Base-by-base conservation (phyloP, 2,888 invertebrate genomes). In the Chymomyza fuscimana region DNA sequence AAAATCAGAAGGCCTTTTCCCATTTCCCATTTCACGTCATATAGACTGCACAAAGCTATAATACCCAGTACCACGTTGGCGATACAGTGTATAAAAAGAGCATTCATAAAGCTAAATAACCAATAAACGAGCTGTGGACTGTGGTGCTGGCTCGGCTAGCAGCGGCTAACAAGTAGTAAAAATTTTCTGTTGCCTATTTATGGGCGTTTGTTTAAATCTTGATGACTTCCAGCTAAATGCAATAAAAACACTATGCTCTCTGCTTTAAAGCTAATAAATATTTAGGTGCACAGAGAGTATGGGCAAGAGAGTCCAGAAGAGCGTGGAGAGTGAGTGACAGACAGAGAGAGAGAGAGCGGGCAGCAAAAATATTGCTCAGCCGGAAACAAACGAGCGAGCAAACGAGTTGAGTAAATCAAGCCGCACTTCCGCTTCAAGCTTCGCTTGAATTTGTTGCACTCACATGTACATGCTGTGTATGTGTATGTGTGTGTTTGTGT, bases 351-450 rank as follows among this genome's bases (percentile, higher is more conserved):
- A 36, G 36, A 36, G 36, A 9, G 36, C 36, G 1, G 36, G 9
- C 9, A 9, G 9, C 36, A 36, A 46, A 46, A 46, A 46, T 46
- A 46, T 73, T 72, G 69, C 60, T 63, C 77, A 75, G 81, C 72
- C 73, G 78, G 75, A 78, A 86, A 82, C 75, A 79, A 85, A 85
- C 80, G 86, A 80, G 82, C 78, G 76, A 82, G 79, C 86, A 83
- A 84, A 86, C 86, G 83, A 87, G 86, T 82, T 86, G 86, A 82
- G 84, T 84, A 87, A 87, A 87, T 84, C 84, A 84, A 84, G 81
- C 81, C 75, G 83, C 79, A 84, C 87, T 86, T 87, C 83, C 87
- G 82, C 74, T 82, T 77, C 80, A 82, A 78, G 84, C 82, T 75
- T 67, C 77, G 73, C 76, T 79, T 65, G 71, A 54, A 54, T 54